These are phyloP conservation scores for Ormyrus nitidulus DNA, from an alignment of 2,888 invertebrate species.

Conservation along the genomic window DNA sequence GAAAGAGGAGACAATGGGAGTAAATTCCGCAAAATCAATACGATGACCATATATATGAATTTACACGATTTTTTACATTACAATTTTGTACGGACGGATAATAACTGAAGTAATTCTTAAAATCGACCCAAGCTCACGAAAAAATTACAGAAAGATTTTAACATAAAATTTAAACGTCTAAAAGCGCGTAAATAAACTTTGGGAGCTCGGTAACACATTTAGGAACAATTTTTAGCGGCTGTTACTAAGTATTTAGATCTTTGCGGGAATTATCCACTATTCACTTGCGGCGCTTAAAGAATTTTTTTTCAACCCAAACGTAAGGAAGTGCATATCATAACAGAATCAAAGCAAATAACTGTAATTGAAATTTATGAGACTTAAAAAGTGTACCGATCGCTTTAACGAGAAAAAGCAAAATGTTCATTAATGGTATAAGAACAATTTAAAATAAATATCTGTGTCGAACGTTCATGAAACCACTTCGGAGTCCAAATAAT, in stretches of 20 bases:
- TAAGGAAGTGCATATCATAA: conserved; percentile 40
- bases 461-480: conserved; percentile 33
- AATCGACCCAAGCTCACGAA: conserved; percentile 41
- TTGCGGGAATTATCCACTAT: conserved; percentile 20
- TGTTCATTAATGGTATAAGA: conserved; percentile 44
- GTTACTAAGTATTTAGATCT: conserved; percentile 8
- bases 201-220: conserved; percentile 23
- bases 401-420: conserved; percentile 25
- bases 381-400: conserved; percentile 10
- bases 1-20: conserved; percentile 4
- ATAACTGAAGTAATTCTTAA: conserved; percentile 57
- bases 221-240: conserved; percentile 27
- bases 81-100: conserved; percentile 65
- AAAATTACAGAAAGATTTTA: conserved; percentile 49
- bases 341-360: neutral
- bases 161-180: conserved; percentile 31
- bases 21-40: conserved; percentile 55
- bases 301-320: conserved; percentile 11
- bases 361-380: neutral
- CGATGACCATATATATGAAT: conserved; percentile 59
- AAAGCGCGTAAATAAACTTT: conserved; percentile 47
- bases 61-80: conserved; percentile 69
- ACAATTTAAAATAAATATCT: conserved; percentile 52
- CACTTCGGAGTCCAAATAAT: conserved; percentile 14
- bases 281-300: conserved; percentile 13